A percentile compares a stretch with the other conserved stretches of the same genome.
Evolutionary conservation across 2,888 invertebrate species (phyloP).

Genomic region (Anthrax anthrax): DNA sequence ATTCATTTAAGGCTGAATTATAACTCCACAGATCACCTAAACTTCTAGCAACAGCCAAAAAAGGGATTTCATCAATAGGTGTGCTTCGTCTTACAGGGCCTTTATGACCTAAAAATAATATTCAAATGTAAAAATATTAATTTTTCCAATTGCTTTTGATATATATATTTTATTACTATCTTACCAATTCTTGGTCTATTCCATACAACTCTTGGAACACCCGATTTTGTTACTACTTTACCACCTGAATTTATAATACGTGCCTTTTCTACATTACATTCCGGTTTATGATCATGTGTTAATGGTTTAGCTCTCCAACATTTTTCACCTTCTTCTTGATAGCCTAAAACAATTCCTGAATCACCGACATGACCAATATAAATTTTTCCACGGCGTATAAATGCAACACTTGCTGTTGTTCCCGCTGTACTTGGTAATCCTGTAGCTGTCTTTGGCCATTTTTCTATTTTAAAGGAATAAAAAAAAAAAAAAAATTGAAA

Average conservation of each 20-base stretch:
- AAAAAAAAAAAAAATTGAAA: constrained; percentile 2
- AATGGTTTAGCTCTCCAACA: constrained; percentile 69
- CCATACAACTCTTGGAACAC: constrained; percentile 95
- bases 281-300: constrained; percentile 92
- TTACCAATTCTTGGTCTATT: constrained; percentile 69
- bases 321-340: constrained; percentile 53
- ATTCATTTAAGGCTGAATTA: constrained; percentile 77
- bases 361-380: constrained; percentile 99
- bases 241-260: constrained; percentile 73
- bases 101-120: constrained; percentile 23
- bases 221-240: constrained; percentile 60
- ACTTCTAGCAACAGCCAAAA: constrained; percentile 89
- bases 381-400: constrained; percentile 84
- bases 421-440: constrained; percentile 94
- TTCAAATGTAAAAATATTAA: background rate
- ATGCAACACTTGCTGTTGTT: constrained; percentile 91
- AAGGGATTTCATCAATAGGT: constrained; percentile 85
- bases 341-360: constrained; percentile 83
- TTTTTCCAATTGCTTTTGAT: background rate
- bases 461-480: constrained; percentile 48
- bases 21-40: constrained; percentile 97
- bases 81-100: constrained; percentile 85
- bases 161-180: constrained; percentile 3
- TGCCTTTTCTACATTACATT: constrained; percentile 64
- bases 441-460: constrained; percentile 93